Evolutionary conservation across 2,797 vertebrate genomes (phyloP), one percentile per base, ranked within the genome.

Genomic region (Aeoliscus strigatus): DNA sequence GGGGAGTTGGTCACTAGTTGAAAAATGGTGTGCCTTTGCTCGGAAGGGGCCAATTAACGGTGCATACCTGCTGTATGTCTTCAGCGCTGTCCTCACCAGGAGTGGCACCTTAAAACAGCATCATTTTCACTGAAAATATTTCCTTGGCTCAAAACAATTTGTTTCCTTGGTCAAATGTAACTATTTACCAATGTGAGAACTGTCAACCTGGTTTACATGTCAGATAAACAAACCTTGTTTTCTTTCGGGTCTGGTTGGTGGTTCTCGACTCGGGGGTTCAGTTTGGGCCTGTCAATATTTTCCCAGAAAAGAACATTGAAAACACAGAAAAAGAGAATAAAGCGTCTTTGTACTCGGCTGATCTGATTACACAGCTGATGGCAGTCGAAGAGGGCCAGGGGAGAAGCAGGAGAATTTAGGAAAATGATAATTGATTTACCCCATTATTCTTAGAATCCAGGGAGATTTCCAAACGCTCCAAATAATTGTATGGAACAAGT

Each of bases 401-500:
- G n/a, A n/a, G n/a, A n/a, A n/a, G n/a, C n/a, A n/a, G n/a, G n/a
- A n/a, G n/a, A n/a, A n/a, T n/a, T n/a, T n/a, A n/a, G n/a, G n/a
- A n/a, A n/a, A n/a, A n/a, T n/a, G n/a, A n/a, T n/a, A 21, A 6
- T 21, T 6, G 6, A 3, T 21, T 21, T 21, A 21, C 87, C 77
- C 60, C 77, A 11, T 49, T 66, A 45, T 73, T 67, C 66, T 78
- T 82, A 5, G 79, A 79, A 37, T 75, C 72, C 57, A 81, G 24
- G 4, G 75, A 82, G 39, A 94, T 88, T 66, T 96, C 91, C 53
- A 94, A 35, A 0, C 85, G 91, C 39, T 96, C 90, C 0, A 99
- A 88, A 66, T 89, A 99, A 75, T 96, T 99, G 64, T 90, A 96
- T 24, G 96, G 96, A 35, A 99, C 92, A 0, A 99, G 90, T 15